phyloP scores from a whole-genome alignment of 2,888 invertebrate species.

The Lithosia quadra region DNA sequence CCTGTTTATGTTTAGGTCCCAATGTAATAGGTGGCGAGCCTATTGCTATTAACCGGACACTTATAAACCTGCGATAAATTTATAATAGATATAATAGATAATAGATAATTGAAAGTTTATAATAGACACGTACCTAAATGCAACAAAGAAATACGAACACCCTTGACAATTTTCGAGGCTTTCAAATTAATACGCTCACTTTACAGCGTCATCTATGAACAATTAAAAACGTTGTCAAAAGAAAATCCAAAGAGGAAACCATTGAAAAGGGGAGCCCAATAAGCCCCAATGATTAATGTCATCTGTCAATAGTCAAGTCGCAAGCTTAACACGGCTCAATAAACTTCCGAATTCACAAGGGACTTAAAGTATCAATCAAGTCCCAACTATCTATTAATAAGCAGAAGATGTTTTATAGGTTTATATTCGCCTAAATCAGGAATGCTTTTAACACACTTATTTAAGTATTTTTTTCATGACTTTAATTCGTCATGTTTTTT shows the following conservation, averaged over 20 bases:
- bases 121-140: not conserved
- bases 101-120: not conserved
- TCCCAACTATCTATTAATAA: constrained; percentile 27
- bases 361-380: constrained; percentile 42
- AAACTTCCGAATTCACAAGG: constrained; percentile 37
- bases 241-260: constrained; percentile 11
- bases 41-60: too few species aligned
- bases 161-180: not conserved
- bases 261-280: constrained; percentile 15
- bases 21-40: too few species aligned
- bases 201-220: not conserved
- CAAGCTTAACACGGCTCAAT: constrained; percentile 29
- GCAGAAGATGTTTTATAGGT: constrained; percentile 25
- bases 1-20: too few species aligned
- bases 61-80: too few species aligned
- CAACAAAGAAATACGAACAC: not conserved
- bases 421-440: not conserved
- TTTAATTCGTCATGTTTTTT: too few species aligned
- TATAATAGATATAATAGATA: too few species aligned
- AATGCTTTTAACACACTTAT: too few species aligned
- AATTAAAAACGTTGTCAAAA: constrained; percentile 12
- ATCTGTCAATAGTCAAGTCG: constrained; percentile 24
- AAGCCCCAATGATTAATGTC: constrained; percentile 33
- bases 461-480: too few species aligned
- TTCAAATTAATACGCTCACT: not conserved